A percentile compares a stretch with the other conserved stretches of the same genome.
Evolutionary conservation across 2,797 vertebrate genomes (phyloP).

Genomic region (Peromyscus nudipes): DNA sequence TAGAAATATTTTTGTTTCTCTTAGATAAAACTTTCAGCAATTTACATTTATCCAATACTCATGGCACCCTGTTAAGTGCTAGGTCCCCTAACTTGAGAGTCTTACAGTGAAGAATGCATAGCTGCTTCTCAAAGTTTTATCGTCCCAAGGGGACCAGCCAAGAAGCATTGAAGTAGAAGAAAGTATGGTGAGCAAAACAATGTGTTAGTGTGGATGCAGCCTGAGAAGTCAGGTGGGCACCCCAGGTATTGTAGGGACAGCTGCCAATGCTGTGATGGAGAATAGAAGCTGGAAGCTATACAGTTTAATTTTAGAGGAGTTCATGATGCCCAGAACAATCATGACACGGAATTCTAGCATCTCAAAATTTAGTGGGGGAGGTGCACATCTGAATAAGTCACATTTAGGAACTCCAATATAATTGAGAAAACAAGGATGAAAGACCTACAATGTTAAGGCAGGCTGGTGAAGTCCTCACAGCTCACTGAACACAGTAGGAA

Average conservation of each 20-base stretch:
- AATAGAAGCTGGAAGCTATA: not conserved
- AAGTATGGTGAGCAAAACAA: not conserved
- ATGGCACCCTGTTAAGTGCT: not conserved
- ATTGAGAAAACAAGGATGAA: not conserved
- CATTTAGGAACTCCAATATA: slow-evolving; percentile 5
- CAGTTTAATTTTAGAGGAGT: not conserved
- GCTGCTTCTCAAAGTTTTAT: not conserved
- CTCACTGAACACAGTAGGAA: not conserved
- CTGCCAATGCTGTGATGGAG: not conserved
- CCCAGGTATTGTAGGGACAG: not conserved
- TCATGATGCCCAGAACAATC: not conserved
- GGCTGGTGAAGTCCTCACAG: not conserved
- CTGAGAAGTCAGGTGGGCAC: not conserved
- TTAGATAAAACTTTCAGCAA: slow-evolving; percentile 45
- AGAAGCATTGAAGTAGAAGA: not conserved
- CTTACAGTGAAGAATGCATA: not conserved
- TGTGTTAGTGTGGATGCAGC: not conserved
- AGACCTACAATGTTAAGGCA: not conserved
- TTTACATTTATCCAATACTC: slow-evolving; percentile 44
- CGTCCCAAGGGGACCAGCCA: not conserved
- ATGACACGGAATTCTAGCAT: not conserved
- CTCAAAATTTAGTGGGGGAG: not conserved
- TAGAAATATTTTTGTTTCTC: slow-evolving; percentile 63
- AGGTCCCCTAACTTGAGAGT: not conserved
- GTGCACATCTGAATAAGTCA: not conserved